Percentiles rank a stretch among this genome's conserved stretches.
These are phyloP conservation scores for Hyposmocoma kahamanoa DNA, from an alignment of 1,140 invertebrate species.

Conservation along the genomic window DNA sequence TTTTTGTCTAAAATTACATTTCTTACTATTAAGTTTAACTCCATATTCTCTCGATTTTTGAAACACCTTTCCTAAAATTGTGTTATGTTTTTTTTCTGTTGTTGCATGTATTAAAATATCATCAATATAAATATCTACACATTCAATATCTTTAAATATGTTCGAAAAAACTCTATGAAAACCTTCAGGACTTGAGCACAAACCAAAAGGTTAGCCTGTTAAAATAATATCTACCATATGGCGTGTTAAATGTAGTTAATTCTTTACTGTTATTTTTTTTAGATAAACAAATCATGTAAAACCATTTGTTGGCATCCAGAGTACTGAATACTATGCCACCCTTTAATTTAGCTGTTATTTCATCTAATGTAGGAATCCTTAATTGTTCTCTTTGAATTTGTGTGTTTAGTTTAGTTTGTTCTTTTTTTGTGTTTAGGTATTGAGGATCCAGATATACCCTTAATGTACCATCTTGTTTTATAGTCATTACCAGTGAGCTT, in stretches of 20 bases:
- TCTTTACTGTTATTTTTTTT: neutral
- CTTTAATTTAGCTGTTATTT: neutral
- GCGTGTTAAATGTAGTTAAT: neutral
- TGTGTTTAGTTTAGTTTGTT: no score
- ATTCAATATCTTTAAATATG: conserved; percentile 27
- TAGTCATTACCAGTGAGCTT: neutral
- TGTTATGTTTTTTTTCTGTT: conserved; percentile 34
- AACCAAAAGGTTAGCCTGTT: conserved; percentile 23
- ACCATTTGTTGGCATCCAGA: neutral
- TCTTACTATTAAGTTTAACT: conserved; percentile 47
- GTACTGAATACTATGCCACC: neutral
- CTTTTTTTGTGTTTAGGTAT: no score
- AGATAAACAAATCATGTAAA: neutral
- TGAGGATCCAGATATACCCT: neutral
- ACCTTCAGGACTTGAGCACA: conserved; percentile 29
- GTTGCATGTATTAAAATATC: conserved; percentile 41
- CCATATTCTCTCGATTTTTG: conserved; percentile 23
- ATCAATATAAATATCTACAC: conserved; percentile 41
- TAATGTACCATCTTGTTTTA: neutral
- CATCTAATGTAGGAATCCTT: neutral
- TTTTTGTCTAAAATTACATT: conserved; percentile 14
- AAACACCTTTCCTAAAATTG: conserved; percentile 38
- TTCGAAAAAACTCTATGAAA: conserved; percentile 33
- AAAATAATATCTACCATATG: neutral
- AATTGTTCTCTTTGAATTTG: neutral